A percentile compares a stretch with the other conserved stretches of the same genome.
These are phyloP conservation scores for Macrotus californicus DNA, from an alignment of 2,113 vertebrate genomes.

Conservation along the genomic window DNA sequence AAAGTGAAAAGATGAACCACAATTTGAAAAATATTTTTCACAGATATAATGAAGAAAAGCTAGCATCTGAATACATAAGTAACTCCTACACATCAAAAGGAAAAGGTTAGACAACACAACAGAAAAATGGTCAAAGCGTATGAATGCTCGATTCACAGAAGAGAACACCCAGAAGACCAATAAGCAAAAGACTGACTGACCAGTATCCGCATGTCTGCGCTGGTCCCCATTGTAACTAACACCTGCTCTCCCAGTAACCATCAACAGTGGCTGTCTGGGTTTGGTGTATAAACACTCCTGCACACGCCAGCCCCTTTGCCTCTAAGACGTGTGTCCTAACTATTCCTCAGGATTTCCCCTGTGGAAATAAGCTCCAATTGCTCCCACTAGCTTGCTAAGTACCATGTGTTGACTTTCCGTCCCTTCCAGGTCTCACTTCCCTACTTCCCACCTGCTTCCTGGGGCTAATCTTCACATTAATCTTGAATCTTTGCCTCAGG, in stretches of 20 bases:
- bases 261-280: not conserved
- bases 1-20: not conserved
- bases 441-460: not conserved
- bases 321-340: not conserved
- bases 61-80: not conserved
- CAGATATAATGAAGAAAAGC: not conserved
- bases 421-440: not conserved
- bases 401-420: not conserved
- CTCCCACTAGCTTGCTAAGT: not conserved
- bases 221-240: not conserved
- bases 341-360: not conserved
- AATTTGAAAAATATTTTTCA: slow-evolving; percentile 6
- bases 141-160: not conserved
- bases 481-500: not conserved
- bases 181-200: not conserved
- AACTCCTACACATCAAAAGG: not conserved
- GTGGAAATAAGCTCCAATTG: not conserved
- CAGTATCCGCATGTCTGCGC: not conserved
- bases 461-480: not conserved
- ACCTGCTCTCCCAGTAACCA: not conserved
- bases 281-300: not conserved
- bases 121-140: slow-evolving; percentile 2
- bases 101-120: not conserved
- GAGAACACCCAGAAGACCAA: not conserved
- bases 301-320: not conserved